These are phyloP conservation scores for Channa striata DNA, from an alignment of 2,797 vertebrate species.

Conservation along the genomic window DNA sequence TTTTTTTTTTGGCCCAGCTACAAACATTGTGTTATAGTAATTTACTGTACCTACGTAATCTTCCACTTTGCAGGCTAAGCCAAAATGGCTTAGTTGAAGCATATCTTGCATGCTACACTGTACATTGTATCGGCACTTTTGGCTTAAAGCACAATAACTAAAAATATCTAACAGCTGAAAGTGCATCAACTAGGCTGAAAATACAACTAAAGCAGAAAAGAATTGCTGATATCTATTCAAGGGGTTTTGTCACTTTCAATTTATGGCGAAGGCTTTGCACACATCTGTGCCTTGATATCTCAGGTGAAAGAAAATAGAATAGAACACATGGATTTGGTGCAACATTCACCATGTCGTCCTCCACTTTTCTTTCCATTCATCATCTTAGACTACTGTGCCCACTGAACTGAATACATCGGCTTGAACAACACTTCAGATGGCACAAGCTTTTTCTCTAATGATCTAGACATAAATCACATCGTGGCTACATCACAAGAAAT, in stretches of 20 bases:
- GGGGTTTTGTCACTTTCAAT: conserved; percentile 21
- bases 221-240: conserved; percentile 4
- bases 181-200: conserved; percentile 5
- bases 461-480: conserved; percentile 78
- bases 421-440: conserved; percentile 69
- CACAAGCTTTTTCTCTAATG: conserved; percentile 57
- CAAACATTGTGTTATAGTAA: conserved; percentile 61
- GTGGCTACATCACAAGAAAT: conserved; percentile 67
- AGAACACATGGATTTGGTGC: conserved; percentile 51
- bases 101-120: conserved; percentile 47
- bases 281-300: conserved; percentile 20
- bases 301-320: conserved; percentile 42
- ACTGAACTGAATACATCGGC: conserved; percentile 69
- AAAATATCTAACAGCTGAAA: conserved; percentile 5
- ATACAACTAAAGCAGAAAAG: conserved; percentile 4
- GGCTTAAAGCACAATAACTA: conserved; percentile 43
- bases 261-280: background rate
- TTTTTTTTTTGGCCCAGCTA: conserved; percentile 34
- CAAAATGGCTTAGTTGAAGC: conserved; percentile 48
- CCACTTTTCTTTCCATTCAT: conserved; percentile 80
- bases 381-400: conserved; percentile 60
- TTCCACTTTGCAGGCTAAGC: conserved; percentile 53
- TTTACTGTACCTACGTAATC: conserved; percentile 49
- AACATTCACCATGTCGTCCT: conserved; percentile 61
- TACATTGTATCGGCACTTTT: conserved; percentile 37